Conservation (phyloP, 2,888 invertebrate genomes). For the Papilio demoleus region DNA sequence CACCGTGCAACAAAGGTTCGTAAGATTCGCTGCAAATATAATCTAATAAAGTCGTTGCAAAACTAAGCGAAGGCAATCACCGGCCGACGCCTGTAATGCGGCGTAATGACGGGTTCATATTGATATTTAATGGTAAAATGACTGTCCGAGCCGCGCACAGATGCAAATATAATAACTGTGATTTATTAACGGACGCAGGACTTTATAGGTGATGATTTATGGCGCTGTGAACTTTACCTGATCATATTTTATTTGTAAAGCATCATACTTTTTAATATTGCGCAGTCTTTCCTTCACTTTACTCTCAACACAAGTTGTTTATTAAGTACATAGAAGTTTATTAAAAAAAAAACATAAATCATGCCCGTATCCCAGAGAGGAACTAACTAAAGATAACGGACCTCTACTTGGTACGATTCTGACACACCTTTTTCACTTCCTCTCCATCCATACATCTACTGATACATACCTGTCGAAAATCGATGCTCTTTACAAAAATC, state of each 20-base stretch:
- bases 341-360: no score
- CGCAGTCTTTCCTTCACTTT: background rate
- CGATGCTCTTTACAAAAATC: no score
- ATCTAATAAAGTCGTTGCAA: conserved; percentile 46
- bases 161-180: conserved; percentile 53
- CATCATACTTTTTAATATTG: background rate
- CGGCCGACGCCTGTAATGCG: conserved; percentile 43
- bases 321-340: no score
- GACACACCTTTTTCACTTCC: no score
- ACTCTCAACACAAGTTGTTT: background rate
- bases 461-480: no score
- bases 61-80: conserved; percentile 45
- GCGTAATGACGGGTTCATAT: conserved; percentile 47
- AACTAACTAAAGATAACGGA: no score
- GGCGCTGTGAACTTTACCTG: conserved; percentile 36
- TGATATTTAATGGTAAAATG: conserved; percentile 51
- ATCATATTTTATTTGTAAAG: conserved; percentile 15
- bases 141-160: conserved; percentile 44
- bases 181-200: conserved; percentile 44
- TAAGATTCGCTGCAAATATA: conserved; percentile 31
- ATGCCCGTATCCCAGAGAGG: no score
- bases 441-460: no score
- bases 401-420: no score
- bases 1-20: conserved; percentile 25
- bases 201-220: conserved; percentile 43